phyloP scores from a whole-genome alignment of 2,888 invertebrate genomes.

The Meteorus cinctellus region DNA sequence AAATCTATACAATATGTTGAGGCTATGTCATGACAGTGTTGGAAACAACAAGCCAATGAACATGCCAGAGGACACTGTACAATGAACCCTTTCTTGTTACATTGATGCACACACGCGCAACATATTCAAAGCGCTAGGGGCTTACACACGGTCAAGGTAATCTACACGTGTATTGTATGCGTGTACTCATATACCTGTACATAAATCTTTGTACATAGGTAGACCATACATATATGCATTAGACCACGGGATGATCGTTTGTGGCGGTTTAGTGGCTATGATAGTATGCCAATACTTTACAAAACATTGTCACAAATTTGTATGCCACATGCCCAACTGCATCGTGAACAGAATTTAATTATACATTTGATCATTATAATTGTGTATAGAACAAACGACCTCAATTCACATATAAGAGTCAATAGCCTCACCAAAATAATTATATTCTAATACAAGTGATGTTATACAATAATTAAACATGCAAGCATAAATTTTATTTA shows the following conservation, averaged over 20 bases:
- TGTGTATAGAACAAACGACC: background rate
- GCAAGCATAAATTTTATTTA: no score
- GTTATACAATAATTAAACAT: no score
- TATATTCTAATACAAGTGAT: background rate
- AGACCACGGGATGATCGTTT: background rate
- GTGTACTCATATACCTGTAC: background rate
- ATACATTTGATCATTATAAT: conserved; percentile 1
- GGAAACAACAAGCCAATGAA: conserved; percentile 16
- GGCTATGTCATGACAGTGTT: background rate
- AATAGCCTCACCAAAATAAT: conserved; percentile 2
- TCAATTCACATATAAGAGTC: conserved; percentile 2
- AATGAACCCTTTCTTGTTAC: conserved; percentile 43
- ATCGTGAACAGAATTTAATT: conserved; percentile 31
- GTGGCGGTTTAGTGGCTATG: background rate
- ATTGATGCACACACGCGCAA: background rate
- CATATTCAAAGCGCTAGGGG: conserved; percentile 5
- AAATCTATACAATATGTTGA: no score
- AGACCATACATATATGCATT: background rate
- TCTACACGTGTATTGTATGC: conserved; percentile 38
- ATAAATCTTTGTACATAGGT: background rate
- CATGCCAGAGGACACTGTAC: conserved; percentile 44
- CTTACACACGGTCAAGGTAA: conserved; percentile 53
- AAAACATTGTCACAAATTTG: conserved; percentile 3
- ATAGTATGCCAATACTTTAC: background rate
- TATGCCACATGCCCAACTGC: background rate